These are phyloP conservation scores for Heterodera schachtii DNA, from an alignment of 1,140 invertebrate genomes.

Conservation along the genomic window DNA sequence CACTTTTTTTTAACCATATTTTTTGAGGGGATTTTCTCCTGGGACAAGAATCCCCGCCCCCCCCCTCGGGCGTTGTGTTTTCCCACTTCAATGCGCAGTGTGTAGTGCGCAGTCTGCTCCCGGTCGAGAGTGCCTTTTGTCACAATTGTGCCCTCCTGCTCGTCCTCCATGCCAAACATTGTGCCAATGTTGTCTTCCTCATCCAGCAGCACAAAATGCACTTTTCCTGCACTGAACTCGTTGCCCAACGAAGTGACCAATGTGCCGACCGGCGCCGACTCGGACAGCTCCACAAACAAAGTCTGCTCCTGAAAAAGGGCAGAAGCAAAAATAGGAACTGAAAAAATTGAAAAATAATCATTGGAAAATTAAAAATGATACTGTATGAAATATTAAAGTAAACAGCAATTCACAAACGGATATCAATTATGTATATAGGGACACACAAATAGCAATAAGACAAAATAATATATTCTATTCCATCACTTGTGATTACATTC, in stretches of 20 bases:
- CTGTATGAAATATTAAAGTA: too few relatives aligned
- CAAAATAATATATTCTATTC: too few relatives aligned
- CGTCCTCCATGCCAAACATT: slow-evolving; percentile 57
- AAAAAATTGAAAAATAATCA: too few relatives aligned
- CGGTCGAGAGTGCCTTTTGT: slow-evolving; percentile 28
- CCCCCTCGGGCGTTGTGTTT: background rate
- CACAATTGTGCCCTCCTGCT: slow-evolving; percentile 28
- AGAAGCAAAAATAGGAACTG: background rate
- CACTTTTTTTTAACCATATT: too few relatives aligned
- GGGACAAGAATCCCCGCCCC: too few relatives aligned
- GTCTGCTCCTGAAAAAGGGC: slow-evolving; percentile 50
- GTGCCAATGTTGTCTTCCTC: slow-evolving; percentile 62
- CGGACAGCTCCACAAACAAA: slow-evolving; percentile 24
- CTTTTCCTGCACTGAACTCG: background rate
- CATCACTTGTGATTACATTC: too few relatives aligned
- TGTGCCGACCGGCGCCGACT: slow-evolving; percentile 17
- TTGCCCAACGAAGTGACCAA: slow-evolving; percentile 13
- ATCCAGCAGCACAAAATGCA: slow-evolving; percentile 22
- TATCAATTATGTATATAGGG: too few relatives aligned
- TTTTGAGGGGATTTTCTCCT: too few relatives aligned
- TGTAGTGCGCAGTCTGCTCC: slow-evolving; percentile 27
- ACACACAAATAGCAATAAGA: too few relatives aligned
- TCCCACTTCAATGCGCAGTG: slow-evolving; percentile 24
- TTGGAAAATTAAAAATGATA: too few relatives aligned
- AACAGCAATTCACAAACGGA: too few relatives aligned